phyloP scores from a whole-genome alignment of 2,113 vertebrate genomes.

The Sapajus apella region DNA sequence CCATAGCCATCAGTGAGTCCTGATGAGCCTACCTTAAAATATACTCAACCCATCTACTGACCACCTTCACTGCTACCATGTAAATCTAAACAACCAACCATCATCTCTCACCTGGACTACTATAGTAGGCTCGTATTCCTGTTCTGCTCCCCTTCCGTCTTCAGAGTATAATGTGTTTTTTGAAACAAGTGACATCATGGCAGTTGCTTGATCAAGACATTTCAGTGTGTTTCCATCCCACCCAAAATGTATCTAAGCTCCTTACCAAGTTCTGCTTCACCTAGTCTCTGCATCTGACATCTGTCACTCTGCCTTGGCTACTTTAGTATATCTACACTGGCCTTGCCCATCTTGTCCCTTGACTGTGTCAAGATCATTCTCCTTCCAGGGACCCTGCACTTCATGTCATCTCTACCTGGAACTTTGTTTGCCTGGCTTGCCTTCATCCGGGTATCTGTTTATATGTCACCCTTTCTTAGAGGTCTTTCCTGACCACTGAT shows the following conservation, averaged over 20 bases:
- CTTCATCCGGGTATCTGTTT: not conserved
- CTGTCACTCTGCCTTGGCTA: not conserved
- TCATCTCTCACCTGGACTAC: not conserved
- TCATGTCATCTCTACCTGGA: not conserved
- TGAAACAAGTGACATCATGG: not conserved
- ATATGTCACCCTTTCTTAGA: not conserved
- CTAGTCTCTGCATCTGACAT: not conserved
- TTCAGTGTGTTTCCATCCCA: not conserved
- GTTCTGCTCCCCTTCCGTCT: not conserved
- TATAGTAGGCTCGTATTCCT: not conserved
- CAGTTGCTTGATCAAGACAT: not conserved
- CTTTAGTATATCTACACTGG: not conserved
- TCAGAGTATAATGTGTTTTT: not conserved
- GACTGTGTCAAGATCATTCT: not conserved
- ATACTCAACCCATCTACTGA: not conserved
- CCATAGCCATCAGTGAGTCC: not conserved
- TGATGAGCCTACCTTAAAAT: not conserved
- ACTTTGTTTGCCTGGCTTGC: not conserved
- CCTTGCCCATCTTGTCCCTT: not conserved
- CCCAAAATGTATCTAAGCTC: not conserved
- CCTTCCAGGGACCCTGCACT: not conserved
- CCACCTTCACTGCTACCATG: not conserved
- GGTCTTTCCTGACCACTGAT: not conserved
- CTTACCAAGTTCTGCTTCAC: not conserved
- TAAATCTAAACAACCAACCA: not conserved